Evolutionary conservation across 2,888 invertebrate species (phyloP), one percentile per base, ranked within the genome.

Genomic region (Iselma pallidipennis): DNA sequence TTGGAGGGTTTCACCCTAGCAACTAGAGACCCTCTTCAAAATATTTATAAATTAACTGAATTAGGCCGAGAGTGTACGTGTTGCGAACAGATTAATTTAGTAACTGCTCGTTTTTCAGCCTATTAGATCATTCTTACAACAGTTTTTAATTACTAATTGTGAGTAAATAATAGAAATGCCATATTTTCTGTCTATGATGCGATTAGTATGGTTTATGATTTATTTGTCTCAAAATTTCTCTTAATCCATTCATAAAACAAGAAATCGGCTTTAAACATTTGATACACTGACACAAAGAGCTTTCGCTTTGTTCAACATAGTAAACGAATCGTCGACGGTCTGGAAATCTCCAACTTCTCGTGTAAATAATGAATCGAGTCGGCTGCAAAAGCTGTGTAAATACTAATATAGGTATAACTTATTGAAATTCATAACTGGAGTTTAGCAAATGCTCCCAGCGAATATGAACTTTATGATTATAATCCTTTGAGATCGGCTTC

Each of bases 31-130:
- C 71, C 73, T 72, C 71, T 68, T 71, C 69, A 74, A 76, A 77
- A 76, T 78, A 78, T 78, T 78, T 78, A 76, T 78, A 78, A 78
- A 78, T 78, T 78, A 78, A 78, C 76, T 76, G 74, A 76, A 77
- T 77, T 76, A 73, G 70, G 71, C 56, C 45, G 49, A 48, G 56
- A 71, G 71, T 21, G 48, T 29, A 48, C 56, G 25, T 33, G 23
- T 33, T 23, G 23, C 23, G 33, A 23, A 31, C 53, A 33, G 31
- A 25, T 53, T 53, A 31, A 33, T 25, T 53, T 19, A 21, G 53
- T 33, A 33, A 53, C 33, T 53, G 53, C 45, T 45, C 45, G 21
- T 45, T 45, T 45, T 45, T 23, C 23, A 45, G 45, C 23, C 23
- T 45, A 45, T 45, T 45, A n/a, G 23, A 23, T 14, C 2, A 14